Conservation (phyloP, 2,113 vertebrate genomes). For the Phoxinus phoxinus region DNA sequence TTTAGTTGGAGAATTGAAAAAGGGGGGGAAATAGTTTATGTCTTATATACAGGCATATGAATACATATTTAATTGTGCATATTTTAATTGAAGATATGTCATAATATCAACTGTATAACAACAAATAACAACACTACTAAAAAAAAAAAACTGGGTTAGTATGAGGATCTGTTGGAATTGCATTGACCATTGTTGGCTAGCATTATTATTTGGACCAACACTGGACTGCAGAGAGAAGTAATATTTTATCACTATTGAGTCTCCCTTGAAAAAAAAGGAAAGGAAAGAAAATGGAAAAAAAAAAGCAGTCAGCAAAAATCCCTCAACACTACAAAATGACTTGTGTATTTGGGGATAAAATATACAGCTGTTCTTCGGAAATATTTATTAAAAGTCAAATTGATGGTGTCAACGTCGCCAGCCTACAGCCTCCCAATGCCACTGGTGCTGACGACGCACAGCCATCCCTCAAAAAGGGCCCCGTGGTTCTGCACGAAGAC, state of each 20-base stretch:
- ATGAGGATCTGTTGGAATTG: constrained; percentile 55
- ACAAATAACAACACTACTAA: too few relatives aligned
- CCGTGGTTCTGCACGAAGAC: constrained; percentile 65
- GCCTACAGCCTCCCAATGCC: constrained; percentile 52
- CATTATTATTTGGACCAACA: constrained; percentile 64
- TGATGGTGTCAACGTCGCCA: constrained; percentile 70
- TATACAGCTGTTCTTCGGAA: constrained; percentile 54
- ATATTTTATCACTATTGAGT: constrained; percentile 73
- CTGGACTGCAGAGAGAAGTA: constrained; percentile 68
- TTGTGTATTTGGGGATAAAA: constrained; percentile 65
- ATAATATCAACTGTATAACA: too few relatives aligned
- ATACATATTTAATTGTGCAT: too few relatives aligned
- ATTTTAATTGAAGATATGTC: too few relatives aligned
- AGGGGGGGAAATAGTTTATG: too few relatives aligned
- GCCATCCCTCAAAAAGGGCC: constrained; percentile 55
- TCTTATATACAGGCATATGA: too few relatives aligned
- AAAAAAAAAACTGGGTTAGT: too few relatives aligned
- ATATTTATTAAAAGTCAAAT: constrained; percentile 71
- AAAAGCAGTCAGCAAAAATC: constrained; percentile 63
- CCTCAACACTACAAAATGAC: constrained; percentile 53
- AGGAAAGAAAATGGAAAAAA: neutral
- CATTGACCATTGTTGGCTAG: constrained; percentile 66
- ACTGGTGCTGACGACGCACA: constrained; percentile 49
- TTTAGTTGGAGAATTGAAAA: too few relatives aligned
- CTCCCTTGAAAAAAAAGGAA: constrained; percentile 17